Base-by-base conservation (phyloP, 2,113 vertebrate genomes). In the Fregetta grallaria region DNA sequence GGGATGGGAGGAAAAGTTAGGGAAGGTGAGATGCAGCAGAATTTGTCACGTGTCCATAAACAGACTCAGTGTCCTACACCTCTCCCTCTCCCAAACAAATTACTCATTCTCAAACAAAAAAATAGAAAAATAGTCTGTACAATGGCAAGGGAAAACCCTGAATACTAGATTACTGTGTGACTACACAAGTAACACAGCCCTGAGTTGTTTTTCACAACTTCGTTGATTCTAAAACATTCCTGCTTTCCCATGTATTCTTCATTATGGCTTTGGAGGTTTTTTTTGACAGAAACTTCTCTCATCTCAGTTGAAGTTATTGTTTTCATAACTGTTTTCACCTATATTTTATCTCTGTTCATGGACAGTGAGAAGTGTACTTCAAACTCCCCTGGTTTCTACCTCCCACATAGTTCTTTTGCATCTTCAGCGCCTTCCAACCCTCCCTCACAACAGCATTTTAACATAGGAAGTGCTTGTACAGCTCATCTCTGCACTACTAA, bases 401-500 rank as follows among this genome's bases (percentile, higher is more conserved):
- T 94, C 88, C 82, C 44, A 86, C 79, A 67, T 10, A 71, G 73
- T 19, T 91, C 89, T 77, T 62, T 88, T 85, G 36, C 62, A 95
- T 87, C 66, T 87, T 75, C 70, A 72, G 21, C 62, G 53, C 62
- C 74, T 94, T 91, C 73, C 44, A 72, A 82, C 70, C 62, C 79
- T 71, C 70, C 61, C 53, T 84, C 68, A 88, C 29, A 96, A 50
- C 53, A 91, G 47, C 42, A 76, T 91, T 94, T 92, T 87, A 92
- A 84, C 25, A 93, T 13, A 91, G 66, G 52, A 92, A 92, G 84
- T 90, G 62, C 50, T 75, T 70, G 75, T 71, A 89, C 17, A 68
- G 49, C 72, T 92, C 88, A 68, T 71, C 93, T 93, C 93, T 63
- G 90, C 91, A 85, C 76, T 90, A 90, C 93, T 90, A 81, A 81